Conservation (phyloP, 2,797 vertebrate species). For the Tamandua tetradactyla region DNA sequence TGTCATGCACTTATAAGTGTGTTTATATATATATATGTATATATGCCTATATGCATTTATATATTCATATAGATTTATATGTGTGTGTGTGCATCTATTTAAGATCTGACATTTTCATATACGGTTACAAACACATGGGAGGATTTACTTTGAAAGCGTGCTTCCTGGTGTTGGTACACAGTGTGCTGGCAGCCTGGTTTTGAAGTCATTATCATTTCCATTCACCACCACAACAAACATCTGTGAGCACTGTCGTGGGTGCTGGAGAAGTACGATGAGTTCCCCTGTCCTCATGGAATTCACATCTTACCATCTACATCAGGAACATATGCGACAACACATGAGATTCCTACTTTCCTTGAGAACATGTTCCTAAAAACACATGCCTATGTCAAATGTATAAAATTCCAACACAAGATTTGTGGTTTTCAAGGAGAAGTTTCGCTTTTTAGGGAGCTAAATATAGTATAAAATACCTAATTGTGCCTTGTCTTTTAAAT, state of each 20-base stretch:
- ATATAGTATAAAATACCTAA: neutral
- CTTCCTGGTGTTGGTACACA: neutral
- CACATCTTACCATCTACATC: neutral
- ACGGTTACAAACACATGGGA: neutral
- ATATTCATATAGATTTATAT: neutral
- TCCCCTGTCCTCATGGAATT: neutral
- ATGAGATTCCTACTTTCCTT: neutral
- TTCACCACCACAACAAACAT: neutral
- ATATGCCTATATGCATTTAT: neutral
- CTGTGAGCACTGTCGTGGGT: neutral
- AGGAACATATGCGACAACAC: neutral
- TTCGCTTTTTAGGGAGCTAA: conserved; percentile 40
- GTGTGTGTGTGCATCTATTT: neutral
- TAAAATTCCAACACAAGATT: neutral
- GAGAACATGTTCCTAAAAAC: neutral
- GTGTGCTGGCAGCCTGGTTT: neutral
- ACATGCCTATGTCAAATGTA: neutral
- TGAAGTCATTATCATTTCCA: neutral
- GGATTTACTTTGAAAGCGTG: neutral
- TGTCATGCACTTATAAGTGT: neutral
- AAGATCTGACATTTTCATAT: neutral
- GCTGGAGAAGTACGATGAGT: neutral
- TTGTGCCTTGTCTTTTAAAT: neutral
- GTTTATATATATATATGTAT: neutral
- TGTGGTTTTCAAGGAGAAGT: neutral